phyloP scores from a whole-genome alignment of 2,888 invertebrate genomes.

The Rhogogaster chlorosoma region DNA sequence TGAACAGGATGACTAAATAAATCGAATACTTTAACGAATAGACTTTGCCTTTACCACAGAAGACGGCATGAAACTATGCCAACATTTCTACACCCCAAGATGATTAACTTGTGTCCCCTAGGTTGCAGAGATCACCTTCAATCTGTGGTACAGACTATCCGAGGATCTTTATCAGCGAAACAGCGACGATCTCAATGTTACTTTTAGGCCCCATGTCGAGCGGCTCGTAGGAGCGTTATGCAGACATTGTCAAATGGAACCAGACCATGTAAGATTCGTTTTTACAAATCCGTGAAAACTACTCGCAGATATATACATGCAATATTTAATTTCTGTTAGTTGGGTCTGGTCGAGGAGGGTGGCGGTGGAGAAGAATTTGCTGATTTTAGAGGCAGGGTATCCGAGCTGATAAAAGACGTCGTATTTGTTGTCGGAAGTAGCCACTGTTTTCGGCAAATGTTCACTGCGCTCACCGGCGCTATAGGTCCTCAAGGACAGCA shows the following conservation, averaged over 20 bases:
- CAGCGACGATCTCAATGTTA: conserved; percentile 87
- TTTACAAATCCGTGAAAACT: neutral
- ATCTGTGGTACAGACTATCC: conserved; percentile 97
- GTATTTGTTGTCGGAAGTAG: conserved; percentile 97
- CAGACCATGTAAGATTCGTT: conserved; percentile 86
- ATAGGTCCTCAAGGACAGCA: conserved; percentile 71
- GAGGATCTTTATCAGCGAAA: conserved; percentile 96
- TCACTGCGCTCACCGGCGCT: conserved; percentile 82
- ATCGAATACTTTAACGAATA: no score
- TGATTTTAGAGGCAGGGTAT: conserved; percentile 91
- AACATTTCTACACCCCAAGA: no score
- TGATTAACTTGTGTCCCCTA: conserved; percentile 66
- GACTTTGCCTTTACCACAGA: no score
- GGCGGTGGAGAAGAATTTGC: conserved; percentile 85
- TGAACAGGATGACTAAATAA: no score
- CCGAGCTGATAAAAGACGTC: conserved; percentile 97
- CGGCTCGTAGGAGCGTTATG: conserved; percentile 93
- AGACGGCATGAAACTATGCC: no score
- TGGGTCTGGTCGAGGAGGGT: conserved; percentile 74
- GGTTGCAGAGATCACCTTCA: conserved; percentile 93
- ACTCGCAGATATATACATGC: neutral
- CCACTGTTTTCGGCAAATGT: conserved; percentile 95
- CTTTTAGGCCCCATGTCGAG: conserved; percentile 95
- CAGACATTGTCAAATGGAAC: conserved; percentile 97
- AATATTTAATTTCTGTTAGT: conserved; percentile 59